phyloP scores from a whole-genome alignment of 1,140 invertebrate genomes.

The Periplaneta americana region DNA sequence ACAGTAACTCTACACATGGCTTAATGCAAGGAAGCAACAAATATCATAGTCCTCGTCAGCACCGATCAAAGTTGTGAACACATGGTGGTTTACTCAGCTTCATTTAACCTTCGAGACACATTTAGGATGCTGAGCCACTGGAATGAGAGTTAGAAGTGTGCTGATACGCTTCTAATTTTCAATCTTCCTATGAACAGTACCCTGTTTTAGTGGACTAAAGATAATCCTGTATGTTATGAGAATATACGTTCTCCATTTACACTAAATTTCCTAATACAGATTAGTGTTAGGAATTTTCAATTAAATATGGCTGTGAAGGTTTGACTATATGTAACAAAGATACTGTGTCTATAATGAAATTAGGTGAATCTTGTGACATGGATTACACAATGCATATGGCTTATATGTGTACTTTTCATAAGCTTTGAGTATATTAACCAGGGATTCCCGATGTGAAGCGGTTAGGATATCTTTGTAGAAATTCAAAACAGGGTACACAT shows the following conservation, averaged over 20 bases:
- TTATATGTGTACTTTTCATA: neutral
- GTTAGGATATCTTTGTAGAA: neutral
- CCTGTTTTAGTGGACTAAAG: neutral
- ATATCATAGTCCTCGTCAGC: neutral
- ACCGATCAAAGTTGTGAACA: neutral
- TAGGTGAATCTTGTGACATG: neutral
- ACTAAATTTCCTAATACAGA: neutral
- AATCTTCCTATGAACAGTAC: neutral
- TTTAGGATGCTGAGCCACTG: neutral
- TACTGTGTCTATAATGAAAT: neutral
- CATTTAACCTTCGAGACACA: neutral
- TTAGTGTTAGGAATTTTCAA: neutral
- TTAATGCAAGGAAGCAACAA: neutral
- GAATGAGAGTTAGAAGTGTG: neutral
- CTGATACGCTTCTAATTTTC: neutral
- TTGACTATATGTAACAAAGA: neutral
- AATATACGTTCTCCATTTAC: neutral
- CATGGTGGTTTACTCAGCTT: neutral
- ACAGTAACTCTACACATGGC: neutral
- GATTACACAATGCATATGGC: neutral
- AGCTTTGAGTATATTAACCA: neutral
- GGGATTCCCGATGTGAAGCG: neutral
- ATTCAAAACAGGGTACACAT: neutral
- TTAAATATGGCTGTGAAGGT: neutral
- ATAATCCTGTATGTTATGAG: neutral